phyloP scores from a whole-genome alignment of 64 coral and sea anemone species.

The Acropora tenuis region DNA sequence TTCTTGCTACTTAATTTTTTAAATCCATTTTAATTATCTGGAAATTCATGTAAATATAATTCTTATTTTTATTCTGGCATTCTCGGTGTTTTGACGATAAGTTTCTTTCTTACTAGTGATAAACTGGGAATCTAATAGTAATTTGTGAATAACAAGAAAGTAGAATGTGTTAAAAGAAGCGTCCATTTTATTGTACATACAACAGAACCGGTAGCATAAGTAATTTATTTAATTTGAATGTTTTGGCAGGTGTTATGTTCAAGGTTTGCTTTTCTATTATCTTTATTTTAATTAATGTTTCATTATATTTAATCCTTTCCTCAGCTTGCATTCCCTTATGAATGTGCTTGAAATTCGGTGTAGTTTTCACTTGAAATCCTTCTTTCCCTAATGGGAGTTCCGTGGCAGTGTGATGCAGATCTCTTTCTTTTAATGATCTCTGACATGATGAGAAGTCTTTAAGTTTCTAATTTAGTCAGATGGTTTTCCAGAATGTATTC shows the following conservation, averaged over 20 bases:
- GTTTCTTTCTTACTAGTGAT: not conserved
- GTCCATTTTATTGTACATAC: conserved; percentile 37
- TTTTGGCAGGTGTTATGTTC: not conserved
- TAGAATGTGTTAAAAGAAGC: not conserved
- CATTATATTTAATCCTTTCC: not conserved
- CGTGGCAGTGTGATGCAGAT: too few species aligned
- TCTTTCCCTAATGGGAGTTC: not conserved
- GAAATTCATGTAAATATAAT: conserved; percentile 32
- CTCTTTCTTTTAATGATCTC: too few species aligned
- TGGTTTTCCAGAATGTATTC: too few species aligned
- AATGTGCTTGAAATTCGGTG: not conserved
- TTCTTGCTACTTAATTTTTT: not conserved
- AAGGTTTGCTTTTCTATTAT: not conserved
- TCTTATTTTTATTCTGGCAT: not conserved
- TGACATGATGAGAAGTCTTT: too few species aligned
- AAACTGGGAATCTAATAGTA: not conserved
- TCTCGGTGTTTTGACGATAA: not conserved
- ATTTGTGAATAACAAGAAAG: not conserved
- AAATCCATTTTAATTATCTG: not conserved
- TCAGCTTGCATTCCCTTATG: not conserved
- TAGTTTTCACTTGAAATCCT: not conserved
- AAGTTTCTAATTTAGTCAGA: too few species aligned
- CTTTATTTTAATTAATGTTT: not conserved
- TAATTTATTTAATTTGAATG: not conserved
- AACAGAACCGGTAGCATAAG: not conserved